phyloP scores from a whole-genome alignment of 2,888 invertebrate species.

The Diploptera punctata region DNA sequence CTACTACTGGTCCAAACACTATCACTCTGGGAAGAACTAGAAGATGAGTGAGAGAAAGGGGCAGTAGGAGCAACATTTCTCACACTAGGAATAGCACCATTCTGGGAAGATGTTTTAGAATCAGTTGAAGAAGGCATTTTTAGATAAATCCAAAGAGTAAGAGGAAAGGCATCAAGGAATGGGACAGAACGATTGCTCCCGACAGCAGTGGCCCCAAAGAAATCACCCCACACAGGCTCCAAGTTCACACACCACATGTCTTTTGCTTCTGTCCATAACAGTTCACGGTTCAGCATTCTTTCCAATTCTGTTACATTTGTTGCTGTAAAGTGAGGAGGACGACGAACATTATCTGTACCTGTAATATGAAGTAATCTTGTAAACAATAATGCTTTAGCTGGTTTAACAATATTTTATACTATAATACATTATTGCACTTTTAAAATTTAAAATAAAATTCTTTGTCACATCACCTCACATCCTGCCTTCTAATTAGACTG shows the following conservation, averaged over 20 bases:
- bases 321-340: constrained; percentile 51
- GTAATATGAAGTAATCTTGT: too few relatives aligned
- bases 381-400: too few relatives aligned
- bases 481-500: too few relatives aligned
- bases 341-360: constrained; percentile 58
- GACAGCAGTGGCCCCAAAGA: constrained; percentile 80
- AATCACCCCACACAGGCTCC: constrained; percentile 95
- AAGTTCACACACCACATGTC: constrained; percentile 86
- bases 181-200: constrained; percentile 76
- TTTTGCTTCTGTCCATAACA: constrained; percentile 84
- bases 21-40: constrained; percentile 10
- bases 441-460: too few relatives aligned
- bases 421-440: too few relatives aligned
- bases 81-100: background rate
- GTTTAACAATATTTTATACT: too few relatives aligned
- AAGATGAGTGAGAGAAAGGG: background rate
- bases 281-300: constrained; percentile 56
- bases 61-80: background rate
- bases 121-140: constrained; percentile 2
- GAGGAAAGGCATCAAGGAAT: constrained; percentile 84
- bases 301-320: constrained; percentile 61
- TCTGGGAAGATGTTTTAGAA: background rate
- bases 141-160: constrained; percentile 81
- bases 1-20: background rate
- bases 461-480: too few relatives aligned